A percentile compares a stretch with the other conserved stretches of the same genome.
Conservation (phyloP, 2,113 vertebrate genomes). For the Embiotoca jacksoni region DNA sequence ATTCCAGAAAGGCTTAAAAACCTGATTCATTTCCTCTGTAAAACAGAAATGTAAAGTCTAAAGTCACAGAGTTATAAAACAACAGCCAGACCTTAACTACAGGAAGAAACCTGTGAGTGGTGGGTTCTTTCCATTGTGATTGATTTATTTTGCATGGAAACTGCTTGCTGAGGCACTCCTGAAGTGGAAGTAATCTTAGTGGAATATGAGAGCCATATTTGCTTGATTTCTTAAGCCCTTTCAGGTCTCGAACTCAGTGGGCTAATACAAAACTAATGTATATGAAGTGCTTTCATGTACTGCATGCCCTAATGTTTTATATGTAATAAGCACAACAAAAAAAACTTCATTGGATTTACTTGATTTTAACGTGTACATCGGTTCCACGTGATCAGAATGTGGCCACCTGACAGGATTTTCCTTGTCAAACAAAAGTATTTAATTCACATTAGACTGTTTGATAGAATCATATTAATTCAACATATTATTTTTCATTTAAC, state of each 20-base stretch:
- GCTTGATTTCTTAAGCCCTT: neutral
- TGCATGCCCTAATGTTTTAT: neutral
- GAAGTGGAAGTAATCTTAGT: neutral
- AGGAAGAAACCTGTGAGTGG: neutral
- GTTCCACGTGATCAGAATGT: no score
- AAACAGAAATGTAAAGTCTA: neutral
- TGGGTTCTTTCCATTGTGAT: slow-evolving; percentile 1
- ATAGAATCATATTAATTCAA: no score
- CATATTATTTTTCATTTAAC: no score
- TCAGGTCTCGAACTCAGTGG: neutral
- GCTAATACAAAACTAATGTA: neutral
- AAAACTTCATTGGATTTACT: no score
- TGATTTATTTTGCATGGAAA: slow-evolving; percentile 17
- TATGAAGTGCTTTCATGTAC: neutral
- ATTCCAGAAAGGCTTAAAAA: no score
- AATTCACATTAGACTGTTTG: no score
- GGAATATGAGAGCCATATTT: neutral
- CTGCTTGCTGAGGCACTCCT: neutral
- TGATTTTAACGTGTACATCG: no score
- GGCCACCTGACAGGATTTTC: no score
- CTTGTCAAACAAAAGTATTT: no score
- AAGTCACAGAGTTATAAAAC: slow-evolving; percentile 11
- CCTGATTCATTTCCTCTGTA: no score
- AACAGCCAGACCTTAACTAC: slow-evolving; percentile 6
- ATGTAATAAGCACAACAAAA: neutral